These are phyloP conservation scores for Oreocharis arfaki DNA, from an alignment of 2,113 vertebrate species.

Conservation along the genomic window DNA sequence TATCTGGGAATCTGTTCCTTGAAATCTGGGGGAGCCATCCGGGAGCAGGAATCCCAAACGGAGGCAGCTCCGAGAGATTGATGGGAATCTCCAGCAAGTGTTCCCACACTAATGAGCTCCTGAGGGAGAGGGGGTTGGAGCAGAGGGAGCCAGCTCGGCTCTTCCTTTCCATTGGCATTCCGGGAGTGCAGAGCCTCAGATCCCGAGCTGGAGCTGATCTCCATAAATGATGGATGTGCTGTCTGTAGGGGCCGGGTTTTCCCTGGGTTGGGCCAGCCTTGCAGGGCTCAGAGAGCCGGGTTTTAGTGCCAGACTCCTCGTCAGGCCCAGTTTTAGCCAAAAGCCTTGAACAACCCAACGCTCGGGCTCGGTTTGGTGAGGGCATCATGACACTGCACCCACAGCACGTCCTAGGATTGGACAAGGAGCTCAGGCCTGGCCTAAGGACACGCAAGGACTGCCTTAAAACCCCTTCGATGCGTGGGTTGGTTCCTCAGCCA, in stretches of 20 bases:
- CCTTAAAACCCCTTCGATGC: too few relatives aligned
- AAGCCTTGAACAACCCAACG: rapidly evolving
- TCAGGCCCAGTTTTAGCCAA: background rate
- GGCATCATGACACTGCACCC: too few relatives aligned
- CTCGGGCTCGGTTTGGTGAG: background rate
- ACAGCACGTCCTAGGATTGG: background rate
- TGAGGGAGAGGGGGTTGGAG: conserved; percentile 56
- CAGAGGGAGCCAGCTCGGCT: conserved; percentile 11
- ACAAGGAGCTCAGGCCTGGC: background rate
- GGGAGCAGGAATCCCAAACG: conserved; percentile 35
- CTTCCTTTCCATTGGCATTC: conserved; percentile 24
- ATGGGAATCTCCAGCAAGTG: conserved; percentile 4
- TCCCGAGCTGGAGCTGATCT: conserved; percentile 15
- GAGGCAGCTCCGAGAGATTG: background rate
- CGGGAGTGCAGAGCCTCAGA: conserved; percentile 28
- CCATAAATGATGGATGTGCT: background rate
- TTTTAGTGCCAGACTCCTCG: background rate
- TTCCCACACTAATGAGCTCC: conserved; percentile 64
- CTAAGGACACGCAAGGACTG: background rate
- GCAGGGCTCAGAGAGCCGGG: background rate
- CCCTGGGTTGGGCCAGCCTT: background rate
- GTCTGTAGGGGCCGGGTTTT: background rate
- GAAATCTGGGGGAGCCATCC: background rate
- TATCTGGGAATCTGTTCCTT: background rate
- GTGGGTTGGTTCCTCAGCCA: background rate